Percentiles rank a stretch among this genome's conserved stretches.
Evolutionary conservation across 1,140 invertebrate species (phyloP).

Genomic region (Hylaeus anthracinus): DNA sequence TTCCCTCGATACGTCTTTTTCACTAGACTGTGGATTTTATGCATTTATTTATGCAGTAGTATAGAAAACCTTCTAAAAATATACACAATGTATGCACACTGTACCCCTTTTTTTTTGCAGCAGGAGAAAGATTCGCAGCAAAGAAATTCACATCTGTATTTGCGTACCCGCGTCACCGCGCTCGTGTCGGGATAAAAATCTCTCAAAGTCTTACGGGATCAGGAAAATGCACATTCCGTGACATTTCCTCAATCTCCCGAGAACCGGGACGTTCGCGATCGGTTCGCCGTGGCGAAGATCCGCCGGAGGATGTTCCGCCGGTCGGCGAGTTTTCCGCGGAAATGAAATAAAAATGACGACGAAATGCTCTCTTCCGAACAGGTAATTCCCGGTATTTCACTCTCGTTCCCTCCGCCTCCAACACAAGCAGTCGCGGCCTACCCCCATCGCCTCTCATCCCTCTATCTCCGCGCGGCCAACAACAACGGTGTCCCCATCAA

Average conservation of each 20-base stretch:
- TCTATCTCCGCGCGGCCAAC: constrained; percentile 36
- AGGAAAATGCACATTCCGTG: constrained; percentile 26
- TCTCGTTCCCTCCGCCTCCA: constrained; percentile 12
- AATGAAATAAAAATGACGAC: constrained; percentile 67
- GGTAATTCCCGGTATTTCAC: constrained; percentile 64
- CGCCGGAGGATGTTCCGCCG: constrained; percentile 35
- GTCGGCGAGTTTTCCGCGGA: constrained; percentile 60
- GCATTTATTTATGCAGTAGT: too few relatives aligned
- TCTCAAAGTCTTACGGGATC: constrained; percentile 24
- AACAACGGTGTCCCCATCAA: constrained; percentile 51
- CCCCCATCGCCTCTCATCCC: constrained; percentile 22
- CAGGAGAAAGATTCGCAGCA: too few relatives aligned
- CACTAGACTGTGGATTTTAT: too few relatives aligned
- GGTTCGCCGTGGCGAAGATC: neutral
- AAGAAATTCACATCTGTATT: too few relatives aligned
- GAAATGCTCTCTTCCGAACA: constrained; percentile 67
- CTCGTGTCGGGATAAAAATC: constrained; percentile 14
- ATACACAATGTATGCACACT: too few relatives aligned
- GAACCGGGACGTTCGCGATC: neutral
- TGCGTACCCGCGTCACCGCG: too few relatives aligned
- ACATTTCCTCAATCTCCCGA: constrained; percentile 37
- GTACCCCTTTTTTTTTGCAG: too few relatives aligned
- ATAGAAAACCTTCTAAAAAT: too few relatives aligned
- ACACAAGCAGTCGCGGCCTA: constrained; percentile 12
- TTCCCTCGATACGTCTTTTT: too few relatives aligned